Evolutionary conservation across 2,113 vertebrate species (phyloP).

Genomic region (Tetrao urogallus): DNA sequence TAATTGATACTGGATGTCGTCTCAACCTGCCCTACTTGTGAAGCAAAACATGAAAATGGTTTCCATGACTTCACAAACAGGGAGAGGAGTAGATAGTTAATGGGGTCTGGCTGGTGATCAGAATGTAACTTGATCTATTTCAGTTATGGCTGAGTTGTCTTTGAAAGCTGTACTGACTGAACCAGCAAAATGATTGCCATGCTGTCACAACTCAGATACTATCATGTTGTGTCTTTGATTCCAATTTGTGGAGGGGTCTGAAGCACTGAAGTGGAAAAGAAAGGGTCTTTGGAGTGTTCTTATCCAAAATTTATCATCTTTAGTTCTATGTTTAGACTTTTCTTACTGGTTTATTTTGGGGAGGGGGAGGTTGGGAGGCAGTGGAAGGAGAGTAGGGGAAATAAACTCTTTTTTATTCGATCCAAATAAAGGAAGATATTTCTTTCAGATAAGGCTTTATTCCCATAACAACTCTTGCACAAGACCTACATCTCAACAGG

Average conservation of each 20-base stretch:
- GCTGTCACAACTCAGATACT: accelerated
- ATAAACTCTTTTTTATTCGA: not conserved
- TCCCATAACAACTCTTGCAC: not conserved
- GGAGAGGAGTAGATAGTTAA: not conserved
- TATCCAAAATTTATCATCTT: not conserved
- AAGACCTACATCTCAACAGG: not conserved
- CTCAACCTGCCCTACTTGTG: not conserved
- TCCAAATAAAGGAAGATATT: not conserved
- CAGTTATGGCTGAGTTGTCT: not conserved
- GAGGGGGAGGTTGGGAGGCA: not conserved
- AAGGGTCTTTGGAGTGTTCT: not conserved
- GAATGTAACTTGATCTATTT: not conserved
- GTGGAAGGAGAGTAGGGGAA: not conserved
- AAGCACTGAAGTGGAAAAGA: not conserved
- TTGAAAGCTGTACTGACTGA: not conserved
- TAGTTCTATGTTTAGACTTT: not conserved
- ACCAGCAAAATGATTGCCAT: not conserved
- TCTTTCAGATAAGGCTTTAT: not conserved
- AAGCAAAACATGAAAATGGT: not conserved
- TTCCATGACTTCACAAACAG: not conserved
- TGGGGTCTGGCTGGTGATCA: not conserved
- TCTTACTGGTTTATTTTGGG: not conserved
- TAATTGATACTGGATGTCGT: not conserved
- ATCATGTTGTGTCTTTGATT: not conserved
- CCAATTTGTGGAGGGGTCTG: not conserved